Percentiles rank a stretch among this genome's conserved stretches.
These are phyloP conservation scores for Acromyrmex charruanus DNA, from an alignment of 1,140 invertebrate genomes.

Conservation along the genomic window DNA sequence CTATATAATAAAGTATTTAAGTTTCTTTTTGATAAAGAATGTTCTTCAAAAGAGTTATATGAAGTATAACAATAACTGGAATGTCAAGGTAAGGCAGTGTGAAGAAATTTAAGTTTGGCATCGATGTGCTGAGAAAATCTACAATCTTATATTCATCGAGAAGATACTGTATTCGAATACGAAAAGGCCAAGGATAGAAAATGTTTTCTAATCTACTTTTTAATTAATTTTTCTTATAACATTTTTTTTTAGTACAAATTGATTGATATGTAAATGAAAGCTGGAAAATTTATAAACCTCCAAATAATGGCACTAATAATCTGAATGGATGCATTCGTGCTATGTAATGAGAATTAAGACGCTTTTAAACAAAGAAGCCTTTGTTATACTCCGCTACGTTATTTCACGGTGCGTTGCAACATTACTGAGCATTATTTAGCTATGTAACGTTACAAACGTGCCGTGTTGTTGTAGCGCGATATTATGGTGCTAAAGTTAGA, in stretches of 20 bases:
- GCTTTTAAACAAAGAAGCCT: conserved; percentile 33
- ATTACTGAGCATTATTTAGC: conserved; percentile 46
- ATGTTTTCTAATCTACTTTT: not conserved
- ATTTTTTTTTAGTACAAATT: not conserved
- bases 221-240: not conserved
- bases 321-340: not conserved
- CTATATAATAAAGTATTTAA: not conserved
- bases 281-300: not conserved
- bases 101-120: not conserved
- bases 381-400: conserved; percentile 26
- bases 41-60: not conserved
- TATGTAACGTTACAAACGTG: conserved; percentile 50
- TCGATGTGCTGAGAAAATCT: not conserved
- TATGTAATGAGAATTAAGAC: conserved; percentile 43
- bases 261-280: not conserved
- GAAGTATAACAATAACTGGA: not conserved
- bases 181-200: not conserved
- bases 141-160: not conserved
- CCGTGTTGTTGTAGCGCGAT: conserved; percentile 30
- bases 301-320: conserved; percentile 27
- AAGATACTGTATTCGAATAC: not conserved
- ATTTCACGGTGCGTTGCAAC: conserved; percentile 33
- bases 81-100: conserved; percentile 2
- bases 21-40: not conserved
- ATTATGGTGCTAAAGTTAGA: conserved; percentile 23